phyloP scores from a whole-genome alignment of 2,888 invertebrate genomes.

The Perizoma flavofasciatum region DNA sequence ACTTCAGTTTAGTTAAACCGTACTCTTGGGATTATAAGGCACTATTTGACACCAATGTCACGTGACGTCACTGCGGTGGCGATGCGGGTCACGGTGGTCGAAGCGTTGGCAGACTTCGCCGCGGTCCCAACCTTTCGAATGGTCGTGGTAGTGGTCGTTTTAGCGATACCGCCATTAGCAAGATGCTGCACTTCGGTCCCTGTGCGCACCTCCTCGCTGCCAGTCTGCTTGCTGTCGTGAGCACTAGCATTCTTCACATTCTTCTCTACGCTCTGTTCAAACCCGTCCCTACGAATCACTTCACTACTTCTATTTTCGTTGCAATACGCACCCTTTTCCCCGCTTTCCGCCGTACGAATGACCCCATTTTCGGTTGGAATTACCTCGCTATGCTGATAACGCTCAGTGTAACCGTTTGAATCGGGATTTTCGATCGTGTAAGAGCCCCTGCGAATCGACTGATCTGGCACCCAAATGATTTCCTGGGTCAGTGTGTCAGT shows the following conservation, averaged over 20 bases:
- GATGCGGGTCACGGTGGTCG: conserved; percentile 64
- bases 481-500: conserved; percentile 69
- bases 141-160: conserved; percentile 75
- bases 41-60: conserved; percentile 73
- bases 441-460: conserved; percentile 65
- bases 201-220: conserved; percentile 66
- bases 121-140: conserved; percentile 68
- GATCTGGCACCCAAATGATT: conserved; percentile 74
- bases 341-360: conserved; percentile 58
- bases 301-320: conserved; percentile 59
- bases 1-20: conserved; percentile 27
- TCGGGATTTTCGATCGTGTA: conserved; percentile 74
- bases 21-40: conserved; percentile 10
- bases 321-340: conserved; percentile 58
- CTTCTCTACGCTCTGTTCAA: conserved; percentile 62
- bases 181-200: conserved; percentile 70
- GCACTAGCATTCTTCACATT: conserved; percentile 62
- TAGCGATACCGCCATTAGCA: conserved; percentile 68
- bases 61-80: conserved; percentile 71
- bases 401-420: conserved; percentile 60
- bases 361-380: conserved; percentile 70
- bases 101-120: conserved; percentile 66
- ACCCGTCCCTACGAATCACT: conserved; percentile 64
- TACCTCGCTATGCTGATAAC: conserved; percentile 65
- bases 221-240: conserved; percentile 63